Base-by-base conservation (phyloP, 1,140 invertebrate species). In the Drosophila auraria region DNA sequence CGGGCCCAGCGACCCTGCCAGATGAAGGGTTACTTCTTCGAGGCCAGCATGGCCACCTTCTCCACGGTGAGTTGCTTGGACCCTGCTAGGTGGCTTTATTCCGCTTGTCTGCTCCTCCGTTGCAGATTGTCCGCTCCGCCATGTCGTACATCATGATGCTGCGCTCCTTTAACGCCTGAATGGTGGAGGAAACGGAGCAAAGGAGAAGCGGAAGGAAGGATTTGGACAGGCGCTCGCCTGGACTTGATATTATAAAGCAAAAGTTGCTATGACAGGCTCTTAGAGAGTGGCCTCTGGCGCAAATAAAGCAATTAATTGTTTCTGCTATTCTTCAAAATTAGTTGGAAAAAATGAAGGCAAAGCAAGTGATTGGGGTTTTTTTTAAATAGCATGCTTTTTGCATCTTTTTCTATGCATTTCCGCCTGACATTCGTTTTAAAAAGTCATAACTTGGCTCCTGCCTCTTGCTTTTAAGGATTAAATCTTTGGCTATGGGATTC, bases 131-230 rank as follows among this genome's bases (percentile, higher is more conserved):
- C 5, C 86, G 86, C 45, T 82, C 86, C 5, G 82, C 87, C 45
- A 50, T 90, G 56, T 90, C 86, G 6, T 89, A 89, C 47, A 74
- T 89, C 36, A 90, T 90, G 86, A 90, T 89, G 86, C 25, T 89
- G 82, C 86, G 86, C 42, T 77, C 82, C 4, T 86, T 89, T 30
- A 89, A 82, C 27, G 84, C 51, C 23, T 79, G 14, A 73, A 49
- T 36, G 15, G 56, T 42, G 3, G 11, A 72, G 33, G 4, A 51
- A 8, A 49, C 27, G 33, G 20, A 30, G 42, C 23, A 20, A 20
- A 27, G 23, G 14, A 1, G 23, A 8, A n/a, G 4, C 4, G 12
- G 12, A 9, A 33, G 27, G 56, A 59, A 59, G 23, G 30, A 12
- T 5, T 8, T 4, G 9, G 49, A 6, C 5, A 20, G 1, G 2